Conservation (phyloP, 2,797 vertebrate genomes). For the Rhinatrema bivittatum region DNA sequence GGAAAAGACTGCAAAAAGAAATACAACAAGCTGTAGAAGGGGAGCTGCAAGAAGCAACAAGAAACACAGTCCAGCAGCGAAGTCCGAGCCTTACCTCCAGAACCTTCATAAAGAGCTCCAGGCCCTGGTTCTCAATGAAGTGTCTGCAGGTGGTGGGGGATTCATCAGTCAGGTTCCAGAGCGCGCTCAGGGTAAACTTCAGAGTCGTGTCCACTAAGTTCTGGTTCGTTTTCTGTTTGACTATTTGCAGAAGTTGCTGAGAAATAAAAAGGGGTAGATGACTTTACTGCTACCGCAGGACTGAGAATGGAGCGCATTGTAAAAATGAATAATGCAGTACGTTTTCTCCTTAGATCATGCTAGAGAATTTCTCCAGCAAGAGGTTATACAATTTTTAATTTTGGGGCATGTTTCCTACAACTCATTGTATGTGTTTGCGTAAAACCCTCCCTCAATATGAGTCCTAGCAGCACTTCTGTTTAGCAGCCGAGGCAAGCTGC, state of each 20-base stretch:
- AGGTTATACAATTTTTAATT: too few relatives aligned
- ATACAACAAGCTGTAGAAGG: too few relatives aligned
- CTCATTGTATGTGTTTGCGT: too few relatives aligned
- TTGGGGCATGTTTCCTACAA: too few relatives aligned
- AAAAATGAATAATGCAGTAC: neutral
- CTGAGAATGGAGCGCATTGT: too few relatives aligned
- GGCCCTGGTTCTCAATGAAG: constrained; percentile 96
- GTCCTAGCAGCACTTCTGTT: too few relatives aligned
- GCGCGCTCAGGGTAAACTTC: constrained; percentile 93
- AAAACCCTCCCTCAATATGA: too few relatives aligned
- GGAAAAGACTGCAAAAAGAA: constrained; percentile 80
- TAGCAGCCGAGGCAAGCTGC: too few relatives aligned
- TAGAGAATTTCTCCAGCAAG: too few relatives aligned
- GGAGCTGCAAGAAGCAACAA: too few relatives aligned
- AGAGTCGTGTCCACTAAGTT: constrained; percentile 91
- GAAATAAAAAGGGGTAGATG: neutral
- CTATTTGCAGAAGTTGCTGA: constrained; percentile 97
- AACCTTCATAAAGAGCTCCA: constrained; percentile 95
- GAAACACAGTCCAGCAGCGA: too few relatives aligned
- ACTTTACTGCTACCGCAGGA: too few relatives aligned
- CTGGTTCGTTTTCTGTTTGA: constrained; percentile 92
- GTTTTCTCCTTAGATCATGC: neutral
- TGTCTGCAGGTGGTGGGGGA: constrained; percentile 95
- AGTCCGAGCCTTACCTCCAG: constrained; percentile 78
- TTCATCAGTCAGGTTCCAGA: constrained; percentile 98